A percentile compares a stretch with the other conserved stretches of the same genome.
These are phyloP conservation scores for Cataglyphis albicans DNA, from an alignment of 2,888 invertebrate species.

Conservation along the genomic window DNA sequence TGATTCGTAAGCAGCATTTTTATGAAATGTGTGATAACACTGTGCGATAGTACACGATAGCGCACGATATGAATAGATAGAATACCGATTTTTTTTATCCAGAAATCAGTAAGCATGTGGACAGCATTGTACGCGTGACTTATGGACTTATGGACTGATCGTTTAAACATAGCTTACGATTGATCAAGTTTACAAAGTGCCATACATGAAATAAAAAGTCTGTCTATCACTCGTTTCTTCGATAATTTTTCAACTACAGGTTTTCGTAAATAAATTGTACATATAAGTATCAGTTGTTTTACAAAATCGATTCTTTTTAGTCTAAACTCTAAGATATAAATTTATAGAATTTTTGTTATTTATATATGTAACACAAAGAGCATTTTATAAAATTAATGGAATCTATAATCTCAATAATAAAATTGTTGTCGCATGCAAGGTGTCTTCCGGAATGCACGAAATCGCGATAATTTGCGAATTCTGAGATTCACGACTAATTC, in stretches of 20 bases:
- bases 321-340: neutral
- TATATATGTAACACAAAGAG: neutral
- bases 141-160: too few relatives aligned
- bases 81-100: neutral
- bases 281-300: too few relatives aligned
- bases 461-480: neutral
- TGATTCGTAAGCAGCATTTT: neutral
- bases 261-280: too few relatives aligned
- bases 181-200: too few relatives aligned
- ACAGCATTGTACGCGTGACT: too few relatives aligned
- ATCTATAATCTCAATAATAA: neutral
- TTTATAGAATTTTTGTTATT: neutral
- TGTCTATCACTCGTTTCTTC: too few relatives aligned
- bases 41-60: neutral
- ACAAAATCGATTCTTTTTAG: too few relatives aligned
- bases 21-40: neutral
- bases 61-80: neutral
- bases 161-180: too few relatives aligned
- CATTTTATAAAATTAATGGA: neutral
- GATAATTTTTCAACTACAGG: too few relatives aligned
- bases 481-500: neutral
- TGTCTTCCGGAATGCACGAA: neutral
- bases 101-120: neutral
- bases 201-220: too few relatives aligned
- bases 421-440: neutral